Evolutionary conservation across 2,888 invertebrate species (phyloP), one percentile per base, ranked within the genome.

Genomic region (Yponomeuta evonymella): DNA sequence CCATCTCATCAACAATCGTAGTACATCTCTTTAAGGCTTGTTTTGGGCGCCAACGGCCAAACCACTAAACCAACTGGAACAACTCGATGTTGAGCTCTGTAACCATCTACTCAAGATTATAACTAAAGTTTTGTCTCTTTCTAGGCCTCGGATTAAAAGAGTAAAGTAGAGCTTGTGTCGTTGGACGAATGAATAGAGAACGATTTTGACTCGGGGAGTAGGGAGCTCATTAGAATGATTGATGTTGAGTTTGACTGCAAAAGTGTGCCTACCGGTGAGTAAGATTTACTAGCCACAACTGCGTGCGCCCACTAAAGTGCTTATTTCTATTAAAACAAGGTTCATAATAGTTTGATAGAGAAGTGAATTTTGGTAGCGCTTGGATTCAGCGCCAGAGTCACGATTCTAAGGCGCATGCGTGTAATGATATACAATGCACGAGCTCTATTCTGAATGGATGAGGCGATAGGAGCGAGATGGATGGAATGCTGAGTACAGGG

Each of bases 211-310:
- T 58, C 65, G 30, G 33, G 30, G 70, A 48, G 67, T 70, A 62
- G 64, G 69, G 36, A 77, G 83, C 88, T 91, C 88, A 90, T 91
- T 91, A 90, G 86, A 86, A 91, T 92, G 91, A 92, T 90, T 88
- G 90, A 92, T 90, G 87, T 83, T 79, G 79, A 85, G 85, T 87
- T 88, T 87, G 88, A 84, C 85, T 85, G 85, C 82, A 87, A 87
- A 87, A 88, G 86, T 85, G 82, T 80, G 84, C 82, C 84, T 83
- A 79, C 83, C 79, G 79, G 51, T 58, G 51, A 58, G 51, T 58
- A 58, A 58, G 51, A 58, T 15, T 58, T 58, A 83, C 29, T 68
- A 51, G 51, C n/a, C 51, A 29, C 30, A 4, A 51, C 68, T 29
- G 23, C 68, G 11, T 51, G 12, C n/a, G 48, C 51, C 51, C 2